Conservation (phyloP, 2,797 vertebrate species). For the Leptodactylus fallax region DNA sequence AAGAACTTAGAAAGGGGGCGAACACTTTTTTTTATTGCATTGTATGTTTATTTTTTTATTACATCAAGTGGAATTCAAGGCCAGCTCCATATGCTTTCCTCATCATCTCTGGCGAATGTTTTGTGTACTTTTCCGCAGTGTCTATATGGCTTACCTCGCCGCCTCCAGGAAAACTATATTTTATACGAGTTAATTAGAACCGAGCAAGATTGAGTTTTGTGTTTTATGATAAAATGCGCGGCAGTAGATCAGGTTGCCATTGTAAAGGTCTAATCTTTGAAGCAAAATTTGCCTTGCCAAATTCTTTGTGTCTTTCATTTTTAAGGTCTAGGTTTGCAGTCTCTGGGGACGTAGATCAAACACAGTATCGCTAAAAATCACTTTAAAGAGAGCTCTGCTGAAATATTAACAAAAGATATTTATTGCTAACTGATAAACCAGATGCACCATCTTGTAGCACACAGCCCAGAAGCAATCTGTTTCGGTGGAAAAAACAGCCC, state of each 20-base stretch:
- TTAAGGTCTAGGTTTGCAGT: constrained; percentile 14
- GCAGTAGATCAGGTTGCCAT: constrained; percentile 38
- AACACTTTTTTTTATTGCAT: neutral
- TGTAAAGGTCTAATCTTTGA: constrained; percentile 51
- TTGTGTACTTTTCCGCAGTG: constrained; percentile 12
- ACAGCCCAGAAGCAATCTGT: constrained; percentile 14
- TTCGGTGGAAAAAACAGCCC: neutral
- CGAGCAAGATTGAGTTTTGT: constrained; percentile 33
- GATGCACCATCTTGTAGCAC: constrained; percentile 7
- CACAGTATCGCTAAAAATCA: constrained; percentile 7
- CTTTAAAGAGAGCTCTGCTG: constrained; percentile 32
- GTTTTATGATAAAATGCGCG: constrained; percentile 30
- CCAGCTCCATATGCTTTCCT: constrained; percentile 5
- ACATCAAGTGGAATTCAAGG: neutral
- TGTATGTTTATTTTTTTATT: neutral
- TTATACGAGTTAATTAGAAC: constrained; percentile 36
- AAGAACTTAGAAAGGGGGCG: neutral
- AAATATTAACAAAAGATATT: constrained; percentile 42
- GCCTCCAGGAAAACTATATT: constrained; percentile 25
- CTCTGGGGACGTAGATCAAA: constrained; percentile 43
- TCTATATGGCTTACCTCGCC: neutral
- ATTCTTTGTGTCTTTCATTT: constrained; percentile 26
- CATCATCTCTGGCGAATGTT: constrained; percentile 2
- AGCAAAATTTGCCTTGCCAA: constrained; percentile 18
- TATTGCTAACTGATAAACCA: constrained; percentile 44